Percentiles rank a stretch among this genome's conserved stretches.
Evolutionary conservation across 2,797 vertebrate species (phyloP).

Genomic region (Hapalemur alaotrensis): DNA sequence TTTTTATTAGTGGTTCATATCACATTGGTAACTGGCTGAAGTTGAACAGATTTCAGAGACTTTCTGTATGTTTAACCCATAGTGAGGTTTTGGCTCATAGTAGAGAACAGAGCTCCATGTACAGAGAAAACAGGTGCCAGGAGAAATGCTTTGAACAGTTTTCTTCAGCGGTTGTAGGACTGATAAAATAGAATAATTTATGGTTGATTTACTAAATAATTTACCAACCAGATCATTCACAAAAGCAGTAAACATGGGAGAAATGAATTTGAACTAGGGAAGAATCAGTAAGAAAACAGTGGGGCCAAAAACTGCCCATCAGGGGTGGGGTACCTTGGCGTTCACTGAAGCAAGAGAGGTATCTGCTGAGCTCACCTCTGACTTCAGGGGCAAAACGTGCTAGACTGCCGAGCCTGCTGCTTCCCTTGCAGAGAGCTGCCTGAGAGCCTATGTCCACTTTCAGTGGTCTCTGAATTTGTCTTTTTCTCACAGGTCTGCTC

Average conservation of each 20-base stretch:
- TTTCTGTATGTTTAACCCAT: too few species aligned
- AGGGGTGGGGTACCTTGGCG: accelerated
- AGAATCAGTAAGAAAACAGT: not conserved
- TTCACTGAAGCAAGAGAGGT: not conserved
- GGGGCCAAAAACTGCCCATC: not conserved
- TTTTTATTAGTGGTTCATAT: not conserved
- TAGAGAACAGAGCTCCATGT: accelerated
- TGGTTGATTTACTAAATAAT: slow-evolving; percentile 65
- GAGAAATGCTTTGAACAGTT: slow-evolving; percentile 27
- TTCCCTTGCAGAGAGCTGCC: not conserved
- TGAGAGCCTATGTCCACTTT: too few species aligned
- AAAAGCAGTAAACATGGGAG: not conserved
- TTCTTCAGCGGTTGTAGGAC: slow-evolving; percentile 50
- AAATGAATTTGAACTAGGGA: not conserved
- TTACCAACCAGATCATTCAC: slow-evolving; percentile 39
- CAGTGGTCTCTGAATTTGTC: not conserved
- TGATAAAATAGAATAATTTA: slow-evolving; percentile 68
- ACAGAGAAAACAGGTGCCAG: accelerated
- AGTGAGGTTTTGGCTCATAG: not conserved
- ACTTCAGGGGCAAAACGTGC: not conserved
- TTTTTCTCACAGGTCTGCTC: not conserved
- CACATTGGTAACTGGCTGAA: not conserved
- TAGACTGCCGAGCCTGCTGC: not conserved
- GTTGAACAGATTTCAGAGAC: not conserved
- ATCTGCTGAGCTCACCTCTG: not conserved